Percentiles rank a stretch among this genome's conserved stretches.
phyloP scores from a whole-genome alignment of 2,888 invertebrate genomes.

The Notodonta ziczac region DNA sequence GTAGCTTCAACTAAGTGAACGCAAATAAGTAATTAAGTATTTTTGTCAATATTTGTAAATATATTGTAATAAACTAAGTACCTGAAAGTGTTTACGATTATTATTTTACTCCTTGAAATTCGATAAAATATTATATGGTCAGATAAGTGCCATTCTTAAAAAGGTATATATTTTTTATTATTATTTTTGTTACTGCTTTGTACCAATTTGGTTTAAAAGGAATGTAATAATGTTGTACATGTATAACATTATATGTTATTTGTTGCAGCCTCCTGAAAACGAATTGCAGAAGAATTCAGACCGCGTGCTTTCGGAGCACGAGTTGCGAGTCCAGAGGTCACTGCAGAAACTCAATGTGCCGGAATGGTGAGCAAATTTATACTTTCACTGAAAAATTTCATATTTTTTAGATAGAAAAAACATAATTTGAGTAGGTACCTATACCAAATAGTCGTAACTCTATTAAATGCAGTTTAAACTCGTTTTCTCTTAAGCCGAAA shows the following conservation, averaged over 20 bases:
- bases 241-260: slow-evolving; percentile 29
- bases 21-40: slow-evolving; percentile 13
- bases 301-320: slow-evolving; percentile 96
- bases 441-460: background rate
- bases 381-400: background rate
- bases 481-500: background rate
- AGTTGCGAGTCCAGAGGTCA: slow-evolving; percentile 96
- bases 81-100: background rate
- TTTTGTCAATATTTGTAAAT: slow-evolving; percentile 9
- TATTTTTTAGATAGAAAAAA: no score
- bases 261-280: slow-evolving; percentile 95
- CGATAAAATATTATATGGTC: background rate
- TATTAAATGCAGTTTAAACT: slow-evolving; percentile 3
- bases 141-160: background rate
- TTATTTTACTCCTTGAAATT: background rate
- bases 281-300: slow-evolving; percentile 94
- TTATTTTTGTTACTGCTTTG: background rate
- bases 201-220: background rate
- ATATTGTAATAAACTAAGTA: background rate
- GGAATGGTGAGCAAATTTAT: slow-evolving; percentile 89
- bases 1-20: slow-evolving; percentile 36
- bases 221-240: background rate
- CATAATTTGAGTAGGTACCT: no score
- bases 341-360: slow-evolving; percentile 97
- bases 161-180: background rate